Evolutionary conservation across 2,113 vertebrate genomes (phyloP).

Genomic region (Chunga burmeisteri): DNA sequence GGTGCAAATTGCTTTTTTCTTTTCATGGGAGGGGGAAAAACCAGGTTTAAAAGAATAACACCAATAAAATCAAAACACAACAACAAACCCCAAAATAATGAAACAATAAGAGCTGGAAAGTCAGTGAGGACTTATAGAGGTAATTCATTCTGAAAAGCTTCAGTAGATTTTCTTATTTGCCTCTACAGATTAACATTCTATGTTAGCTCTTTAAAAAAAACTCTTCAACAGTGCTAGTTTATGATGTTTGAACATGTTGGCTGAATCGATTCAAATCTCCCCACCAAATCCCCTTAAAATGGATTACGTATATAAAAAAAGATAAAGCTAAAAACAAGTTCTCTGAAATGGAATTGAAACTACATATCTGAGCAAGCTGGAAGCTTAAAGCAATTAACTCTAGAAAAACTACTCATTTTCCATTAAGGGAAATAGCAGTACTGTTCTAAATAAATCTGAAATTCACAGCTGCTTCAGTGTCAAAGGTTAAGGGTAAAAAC

Average conservation of each 20-base stretch:
- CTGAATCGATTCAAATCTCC: neutral
- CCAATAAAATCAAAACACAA: neutral
- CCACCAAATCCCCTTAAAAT: neutral
- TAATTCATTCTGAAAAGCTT: neutral
- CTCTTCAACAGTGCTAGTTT: neutral
- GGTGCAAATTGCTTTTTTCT: neutral
- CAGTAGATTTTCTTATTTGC: neutral
- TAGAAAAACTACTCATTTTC: neutral
- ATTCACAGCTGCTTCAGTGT: neutral
- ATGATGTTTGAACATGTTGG: neutral
- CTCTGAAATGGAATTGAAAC: neutral
- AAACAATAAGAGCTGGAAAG: neutral
- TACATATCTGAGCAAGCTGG: neutral
- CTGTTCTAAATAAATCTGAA: neutral
- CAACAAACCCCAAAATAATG: neutral
- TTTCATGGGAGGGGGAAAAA: neutral
- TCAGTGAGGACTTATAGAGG: neutral
- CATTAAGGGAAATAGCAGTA: neutral
- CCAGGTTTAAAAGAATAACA: neutral
- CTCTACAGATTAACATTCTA: neutral
- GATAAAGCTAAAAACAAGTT: neutral
- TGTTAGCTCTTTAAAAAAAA: neutral
- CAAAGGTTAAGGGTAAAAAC: neutral
- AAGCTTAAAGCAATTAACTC: neutral
- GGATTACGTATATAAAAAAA: neutral